A percentile compares a stretch with the other conserved stretches of the same genome.
phyloP scores from a whole-genome alignment of 2,113 vertebrate species.

The Catagonus wagneri region DNA sequence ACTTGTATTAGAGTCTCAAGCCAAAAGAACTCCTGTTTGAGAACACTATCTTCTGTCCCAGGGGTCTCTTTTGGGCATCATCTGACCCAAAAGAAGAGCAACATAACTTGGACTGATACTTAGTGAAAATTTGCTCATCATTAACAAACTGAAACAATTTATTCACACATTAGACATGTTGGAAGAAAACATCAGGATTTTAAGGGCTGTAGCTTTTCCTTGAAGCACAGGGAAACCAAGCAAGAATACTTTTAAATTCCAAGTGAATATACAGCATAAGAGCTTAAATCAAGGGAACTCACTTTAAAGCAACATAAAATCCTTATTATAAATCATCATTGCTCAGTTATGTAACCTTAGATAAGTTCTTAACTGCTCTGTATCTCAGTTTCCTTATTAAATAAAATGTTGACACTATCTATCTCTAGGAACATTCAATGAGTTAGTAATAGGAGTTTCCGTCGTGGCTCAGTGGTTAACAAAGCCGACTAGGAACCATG shows the following conservation, averaged over 20 bases:
- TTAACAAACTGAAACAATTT: neutral
- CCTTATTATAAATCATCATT: neutral
- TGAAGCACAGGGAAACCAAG: neutral
- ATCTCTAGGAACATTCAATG: neutral
- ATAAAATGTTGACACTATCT: slow-evolving; percentile 36
- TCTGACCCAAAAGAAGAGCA: neutral
- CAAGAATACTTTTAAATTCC: neutral
- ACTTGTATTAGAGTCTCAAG: neutral
- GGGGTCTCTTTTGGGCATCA: neutral
- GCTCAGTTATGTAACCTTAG: neutral
- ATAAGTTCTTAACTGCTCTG: neutral
- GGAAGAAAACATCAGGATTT: neutral
- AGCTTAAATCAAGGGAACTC: neutral
- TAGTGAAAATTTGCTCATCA: neutral
- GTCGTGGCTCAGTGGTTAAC: no score
- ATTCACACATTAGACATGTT: neutral
- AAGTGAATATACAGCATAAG: neutral
- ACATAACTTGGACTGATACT: neutral
- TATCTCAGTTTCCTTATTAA: slow-evolving; percentile 3
- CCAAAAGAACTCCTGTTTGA: neutral
- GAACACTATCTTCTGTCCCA: neutral
- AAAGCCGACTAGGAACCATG: no score
- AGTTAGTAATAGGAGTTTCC: slow-evolving; percentile 28
- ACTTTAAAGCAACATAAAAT: slow-evolving; percentile 12
- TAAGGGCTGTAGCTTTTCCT: neutral